Conservation (phyloP, 2,888 invertebrate genomes). For the Amphipoea lucens region DNA sequence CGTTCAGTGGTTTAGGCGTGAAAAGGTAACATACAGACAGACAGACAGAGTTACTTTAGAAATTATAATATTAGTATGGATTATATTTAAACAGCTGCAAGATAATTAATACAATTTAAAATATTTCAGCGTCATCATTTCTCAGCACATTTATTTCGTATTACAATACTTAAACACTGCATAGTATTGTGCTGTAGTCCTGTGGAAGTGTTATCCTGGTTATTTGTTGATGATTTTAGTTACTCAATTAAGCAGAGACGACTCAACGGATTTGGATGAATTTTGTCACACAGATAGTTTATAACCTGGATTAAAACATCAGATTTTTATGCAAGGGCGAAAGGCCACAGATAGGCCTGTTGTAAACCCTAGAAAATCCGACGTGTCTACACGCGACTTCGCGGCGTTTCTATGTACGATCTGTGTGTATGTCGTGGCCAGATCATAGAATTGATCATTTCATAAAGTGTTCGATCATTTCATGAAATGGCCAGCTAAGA, state of each 20-base stretch:
- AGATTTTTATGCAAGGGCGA: neutral
- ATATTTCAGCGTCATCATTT: constrained; percentile 29
- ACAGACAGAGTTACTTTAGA: too few relatives aligned
- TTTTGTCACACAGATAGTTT: too few relatives aligned
- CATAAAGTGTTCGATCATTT: too few relatives aligned
- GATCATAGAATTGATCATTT: too few relatives aligned
- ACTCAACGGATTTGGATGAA: neutral
- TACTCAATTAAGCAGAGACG: neutral
- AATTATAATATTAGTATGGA: too few relatives aligned
- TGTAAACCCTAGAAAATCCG: neutral
- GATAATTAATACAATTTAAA: constrained; percentile 15
- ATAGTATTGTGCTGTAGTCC: neutral
- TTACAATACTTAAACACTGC: neutral
- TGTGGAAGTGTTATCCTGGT: neutral
- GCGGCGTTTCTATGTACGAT: neutral
- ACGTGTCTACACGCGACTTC: neutral
- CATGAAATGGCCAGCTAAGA: too few relatives aligned
- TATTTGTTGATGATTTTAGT: neutral
- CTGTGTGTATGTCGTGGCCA: neutral
- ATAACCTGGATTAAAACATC: too few relatives aligned
- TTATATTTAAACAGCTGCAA: constrained; percentile 58
- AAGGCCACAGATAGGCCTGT: neutral
- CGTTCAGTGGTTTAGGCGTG: too few relatives aligned
- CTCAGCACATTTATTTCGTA: constrained; percentile 36
- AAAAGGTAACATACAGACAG: too few relatives aligned